Base-by-base conservation (phyloP, 2,888 invertebrate genomes). In the Cistogaster globosa region DNA sequence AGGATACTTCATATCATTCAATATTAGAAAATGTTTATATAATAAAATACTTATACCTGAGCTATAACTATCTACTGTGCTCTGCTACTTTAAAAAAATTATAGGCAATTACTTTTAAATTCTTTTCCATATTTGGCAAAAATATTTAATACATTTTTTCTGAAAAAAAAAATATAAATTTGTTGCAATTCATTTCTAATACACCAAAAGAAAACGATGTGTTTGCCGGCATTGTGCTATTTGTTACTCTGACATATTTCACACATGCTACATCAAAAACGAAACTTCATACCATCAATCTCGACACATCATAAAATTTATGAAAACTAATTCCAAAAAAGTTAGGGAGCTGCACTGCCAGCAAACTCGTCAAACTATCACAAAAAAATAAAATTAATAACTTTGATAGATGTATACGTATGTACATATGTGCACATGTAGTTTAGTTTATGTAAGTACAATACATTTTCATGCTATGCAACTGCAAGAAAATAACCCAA, bases 271-370 rank as follows among this genome's bases (percentile, higher is more conserved):
- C 12, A 74, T 84, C 80, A 84, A 72, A 84, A 72, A 14, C 63
- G 36, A 81, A 84, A 81, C 72, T 80, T 81, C 84, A 81, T 72
- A 63, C 80, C 80, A 81, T 80, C 80, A 81, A 81, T 84, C 77
- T 60, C 57, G 67, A 84, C 77, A 84, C 80, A 81, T 81, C 76
- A 84, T 77, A 72, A 74, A 77, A 57, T 55, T 55, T 81, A 77
- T 63, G 74, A 72, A 72, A 60, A 62, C 57, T 57, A 51, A 42
- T 53, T 42, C 1, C 18, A 67, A 72, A 62, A 55, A 60, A 69
- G 68, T 63, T 60, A 12, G n/a, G 55, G 55, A 32, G 53, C 60
- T 62, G 38, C 20, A 58, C 67, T 55, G 62, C 38, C 76, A 63
- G 22, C 58, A 51, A 72, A 72, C 67, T 53, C 67, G 36, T 71